Evolutionary conservation across 2,888 invertebrate genomes (phyloP).

Genomic region (Poecilobothrus nobilitatus): DNA sequence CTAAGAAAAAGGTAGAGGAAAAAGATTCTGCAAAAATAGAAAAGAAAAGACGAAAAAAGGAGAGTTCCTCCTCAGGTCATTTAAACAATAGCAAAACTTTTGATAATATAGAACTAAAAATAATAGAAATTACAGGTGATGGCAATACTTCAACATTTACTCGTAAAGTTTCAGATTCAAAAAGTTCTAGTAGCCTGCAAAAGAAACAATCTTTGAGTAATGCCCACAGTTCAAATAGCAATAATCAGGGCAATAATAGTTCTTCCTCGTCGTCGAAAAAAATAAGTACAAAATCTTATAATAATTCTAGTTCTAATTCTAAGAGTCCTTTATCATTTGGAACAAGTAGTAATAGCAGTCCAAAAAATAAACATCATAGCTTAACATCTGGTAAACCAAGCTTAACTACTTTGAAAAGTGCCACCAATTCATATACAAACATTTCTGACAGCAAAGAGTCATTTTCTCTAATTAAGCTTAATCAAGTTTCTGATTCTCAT

Average conservation of each 20-base stretch:
- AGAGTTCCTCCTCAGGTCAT: neutral
- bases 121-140: neutral
- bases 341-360: slow-evolving; percentile 60
- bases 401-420: slow-evolving; percentile 78
- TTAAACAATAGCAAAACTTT: neutral
- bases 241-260: neutral
- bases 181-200: neutral
- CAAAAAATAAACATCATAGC: slow-evolving; percentile 66
- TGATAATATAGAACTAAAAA: neutral
- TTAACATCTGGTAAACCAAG: slow-evolving; percentile 81
- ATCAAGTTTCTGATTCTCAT: neutral
- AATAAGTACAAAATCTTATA: slow-evolving; percentile 46
- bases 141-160: slow-evolving; percentile 35
- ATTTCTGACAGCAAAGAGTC: neutral
- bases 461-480: neutral
- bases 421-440: slow-evolving; percentile 42
- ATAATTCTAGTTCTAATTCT: neutral
- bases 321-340: slow-evolving; percentile 41
- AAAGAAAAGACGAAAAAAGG: neutral
- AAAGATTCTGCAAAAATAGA: neutral
- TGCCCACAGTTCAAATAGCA: neutral
- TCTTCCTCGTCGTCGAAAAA: neutral
- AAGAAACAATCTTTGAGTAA: neutral
- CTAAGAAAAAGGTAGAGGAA: neutral
- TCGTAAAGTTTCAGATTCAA: slow-evolving; percentile 60